These are phyloP conservation scores for Amaurobius ferox DNA, from an alignment of 2,888 invertebrate species.

Conservation along the genomic window DNA sequence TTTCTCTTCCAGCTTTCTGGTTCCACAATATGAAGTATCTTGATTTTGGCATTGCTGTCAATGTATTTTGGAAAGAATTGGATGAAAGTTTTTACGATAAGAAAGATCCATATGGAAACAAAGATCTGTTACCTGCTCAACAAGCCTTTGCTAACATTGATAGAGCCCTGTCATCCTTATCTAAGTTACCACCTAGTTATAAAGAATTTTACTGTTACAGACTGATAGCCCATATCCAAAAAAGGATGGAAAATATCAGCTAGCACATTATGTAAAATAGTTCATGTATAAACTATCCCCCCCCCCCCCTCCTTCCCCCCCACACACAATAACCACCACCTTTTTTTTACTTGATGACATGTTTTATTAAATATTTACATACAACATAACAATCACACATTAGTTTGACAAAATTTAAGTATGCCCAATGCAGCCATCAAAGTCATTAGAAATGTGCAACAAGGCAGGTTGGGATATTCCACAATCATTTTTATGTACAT, in stretches of 20 bases:
- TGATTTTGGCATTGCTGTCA: constrained; percentile 80
- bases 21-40: constrained; percentile 80
- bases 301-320: too few relatives aligned
- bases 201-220: constrained; percentile 78
- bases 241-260: constrained; percentile 20
- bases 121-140: constrained; percentile 79
- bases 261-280: too few relatives aligned
- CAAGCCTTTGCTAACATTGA: constrained; percentile 79
- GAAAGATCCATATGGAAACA: constrained; percentile 81
- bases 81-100: constrained; percentile 79
- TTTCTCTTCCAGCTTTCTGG: constrained; percentile 79
- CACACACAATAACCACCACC: too few relatives aligned
- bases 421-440: too few relatives aligned
- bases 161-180: constrained; percentile 78
- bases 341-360: too few relatives aligned
- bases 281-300: too few relatives aligned
- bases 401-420: too few relatives aligned
- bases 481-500: too few relatives aligned
- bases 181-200: constrained; percentile 79
- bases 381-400: too few relatives aligned
- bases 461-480: too few relatives aligned
- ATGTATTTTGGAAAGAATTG: constrained; percentile 81
- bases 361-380: too few relatives aligned
- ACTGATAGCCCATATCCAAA: constrained; percentile 56
- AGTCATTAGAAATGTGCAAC: too few relatives aligned